These are phyloP conservation scores for Vespertilio murinus DNA, from an alignment of 2,797 vertebrate species.

Conservation along the genomic window DNA sequence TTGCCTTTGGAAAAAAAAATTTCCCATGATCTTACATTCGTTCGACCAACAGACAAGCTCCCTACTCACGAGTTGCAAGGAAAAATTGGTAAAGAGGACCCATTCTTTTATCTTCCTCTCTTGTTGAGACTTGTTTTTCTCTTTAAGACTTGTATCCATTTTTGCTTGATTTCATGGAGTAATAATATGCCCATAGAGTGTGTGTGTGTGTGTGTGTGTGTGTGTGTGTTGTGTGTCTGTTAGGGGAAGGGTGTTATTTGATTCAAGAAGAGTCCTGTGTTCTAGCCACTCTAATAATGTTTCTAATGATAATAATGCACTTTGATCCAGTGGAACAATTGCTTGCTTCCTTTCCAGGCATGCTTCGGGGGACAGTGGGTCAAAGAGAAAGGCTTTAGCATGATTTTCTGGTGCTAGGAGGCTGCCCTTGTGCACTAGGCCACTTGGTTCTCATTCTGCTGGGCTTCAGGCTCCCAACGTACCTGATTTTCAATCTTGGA, in stretches of 20 bases:
- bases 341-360: background rate
- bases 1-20: background rate
- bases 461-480: background rate
- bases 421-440: background rate
- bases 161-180: slow-evolving; percentile 7
- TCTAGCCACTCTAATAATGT: background rate
- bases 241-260: background rate
- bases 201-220: background rate
- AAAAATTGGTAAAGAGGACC: background rate
- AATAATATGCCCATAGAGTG: background rate
- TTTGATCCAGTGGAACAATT: background rate
- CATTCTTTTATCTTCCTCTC: background rate
- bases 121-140: background rate
- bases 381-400: background rate
- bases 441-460: background rate
- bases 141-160: background rate
- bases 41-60: background rate
- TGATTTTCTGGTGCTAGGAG: background rate
- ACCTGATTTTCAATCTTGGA: background rate
- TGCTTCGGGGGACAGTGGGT: background rate
- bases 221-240: background rate
- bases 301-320: background rate
- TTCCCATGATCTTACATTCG: background rate
- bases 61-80: background rate
- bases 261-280: background rate